Conservation (phyloP, 2,113 vertebrate species). For the cattle (Bos taurus) region ARS-UCD2.0 NC_037331.1:52194501-52195000, state of each 20-base stretch:
- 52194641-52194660: not conserved
- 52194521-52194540: not conserved
- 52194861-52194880: slow-evolving; percentile 17
- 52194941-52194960: no score
- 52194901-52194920: no score
- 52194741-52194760: not conserved
- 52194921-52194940: no score
- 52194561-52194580: not conserved
- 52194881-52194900: not conserved
- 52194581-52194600: not conserved
- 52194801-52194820: slow-evolving; percentile 1
- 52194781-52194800: not conserved
- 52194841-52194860: not conserved
- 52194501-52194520: not conserved
- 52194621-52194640: not conserved
- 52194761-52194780: not conserved
- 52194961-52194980: no score
- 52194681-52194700: not conserved
- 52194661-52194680: not conserved
- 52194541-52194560: not conserved
- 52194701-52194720: not conserved
- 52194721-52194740: not conserved
- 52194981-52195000: no score
- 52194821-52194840: not conserved
- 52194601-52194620: not conserved